Percentiles rank a stretch among this genome's conserved stretches.
phyloP scores from a whole-genome alignment of 30 jellyfish, hydroid and myxozoan species.

The Aurelia aurita region DNA sequence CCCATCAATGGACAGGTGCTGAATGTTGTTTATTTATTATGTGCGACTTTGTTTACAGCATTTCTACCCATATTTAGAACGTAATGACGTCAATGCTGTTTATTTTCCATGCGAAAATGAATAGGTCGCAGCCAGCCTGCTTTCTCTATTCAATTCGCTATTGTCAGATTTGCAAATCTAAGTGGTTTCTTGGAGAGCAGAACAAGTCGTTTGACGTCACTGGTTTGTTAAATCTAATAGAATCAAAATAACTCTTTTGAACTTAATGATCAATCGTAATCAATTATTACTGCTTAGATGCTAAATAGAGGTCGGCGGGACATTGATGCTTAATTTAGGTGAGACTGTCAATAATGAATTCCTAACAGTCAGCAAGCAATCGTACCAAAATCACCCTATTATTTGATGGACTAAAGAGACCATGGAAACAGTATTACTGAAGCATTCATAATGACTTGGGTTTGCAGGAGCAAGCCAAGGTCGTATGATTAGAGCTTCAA shows the following conservation, averaged over 20 bases:
- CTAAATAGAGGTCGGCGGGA: too few species aligned
- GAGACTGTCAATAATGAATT: too few species aligned
- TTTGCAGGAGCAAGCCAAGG: too few species aligned
- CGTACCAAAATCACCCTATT: too few species aligned
- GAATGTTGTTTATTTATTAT: not conserved
- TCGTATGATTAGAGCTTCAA: too few species aligned
- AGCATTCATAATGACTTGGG: too few species aligned
- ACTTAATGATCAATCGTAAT: not conserved
- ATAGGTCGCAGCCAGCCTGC: constrained; percentile 1
- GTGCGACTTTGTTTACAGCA: not conserved
- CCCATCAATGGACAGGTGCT: not conserved
- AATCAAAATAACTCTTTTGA: constrained; percentile 11
- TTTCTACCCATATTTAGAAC: not conserved
- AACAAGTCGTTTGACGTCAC: constrained; percentile 40
- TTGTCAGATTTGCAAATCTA: constrained; percentile 29
- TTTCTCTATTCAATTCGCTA: not conserved
- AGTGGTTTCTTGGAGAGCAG: constrained; percentile 27
- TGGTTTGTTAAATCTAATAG: constrained; percentile 16
- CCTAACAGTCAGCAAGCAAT: too few species aligned
- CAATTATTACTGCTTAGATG: not conserved
- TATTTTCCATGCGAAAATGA: not conserved
- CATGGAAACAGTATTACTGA: too few species aligned
- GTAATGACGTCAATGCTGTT: constrained; percentile 9
- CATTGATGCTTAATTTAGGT: too few species aligned
- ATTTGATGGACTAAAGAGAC: too few species aligned